Conservation (phyloP, 2,888 invertebrate genomes). For the Drosophila imparisetae region DNA sequence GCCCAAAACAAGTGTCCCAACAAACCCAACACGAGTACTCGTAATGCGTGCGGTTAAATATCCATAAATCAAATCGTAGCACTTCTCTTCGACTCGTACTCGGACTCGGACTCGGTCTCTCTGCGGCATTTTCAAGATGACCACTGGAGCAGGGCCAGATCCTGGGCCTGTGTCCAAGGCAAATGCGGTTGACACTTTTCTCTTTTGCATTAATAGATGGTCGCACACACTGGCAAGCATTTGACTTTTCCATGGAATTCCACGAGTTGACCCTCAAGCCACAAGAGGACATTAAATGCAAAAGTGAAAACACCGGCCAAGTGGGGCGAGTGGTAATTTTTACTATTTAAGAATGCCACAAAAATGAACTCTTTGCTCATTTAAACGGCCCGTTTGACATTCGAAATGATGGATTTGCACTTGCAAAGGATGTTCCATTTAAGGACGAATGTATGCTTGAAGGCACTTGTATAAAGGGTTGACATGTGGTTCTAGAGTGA, state of each 20-base stretch:
- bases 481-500: neutral
- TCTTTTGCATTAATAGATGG: conserved; percentile 72
- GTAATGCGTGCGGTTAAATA: conserved; percentile 83
- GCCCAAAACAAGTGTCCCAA: conserved; percentile 62
- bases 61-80: conserved; percentile 84
- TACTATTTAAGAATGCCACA: conserved; percentile 42
- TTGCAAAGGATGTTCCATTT: conserved; percentile 4
- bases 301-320: conserved; percentile 64
- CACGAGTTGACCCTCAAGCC: conserved; percentile 78
- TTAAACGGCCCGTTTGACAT: conserved; percentile 31
- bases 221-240: conserved; percentile 36
- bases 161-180: conserved; percentile 43
- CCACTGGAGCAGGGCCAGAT: conserved; percentile 51
- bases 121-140: conserved; percentile 76
- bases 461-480: neutral
- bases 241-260: conserved; percentile 64
- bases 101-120: conserved; percentile 7
- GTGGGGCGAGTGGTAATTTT: conserved; percentile 20
- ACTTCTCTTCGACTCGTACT: conserved; percentile 36
- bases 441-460: neutral
- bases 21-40: conserved; percentile 51
- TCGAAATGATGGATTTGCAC: conserved; percentile 37
- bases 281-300: conserved; percentile 78
- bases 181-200: conserved; percentile 81
- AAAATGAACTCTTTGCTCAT: conserved; percentile 50